These are phyloP conservation scores for Panagrolaimus sp. DNA, from an alignment of 1,140 invertebrate species.

Conservation along the genomic window DNA sequence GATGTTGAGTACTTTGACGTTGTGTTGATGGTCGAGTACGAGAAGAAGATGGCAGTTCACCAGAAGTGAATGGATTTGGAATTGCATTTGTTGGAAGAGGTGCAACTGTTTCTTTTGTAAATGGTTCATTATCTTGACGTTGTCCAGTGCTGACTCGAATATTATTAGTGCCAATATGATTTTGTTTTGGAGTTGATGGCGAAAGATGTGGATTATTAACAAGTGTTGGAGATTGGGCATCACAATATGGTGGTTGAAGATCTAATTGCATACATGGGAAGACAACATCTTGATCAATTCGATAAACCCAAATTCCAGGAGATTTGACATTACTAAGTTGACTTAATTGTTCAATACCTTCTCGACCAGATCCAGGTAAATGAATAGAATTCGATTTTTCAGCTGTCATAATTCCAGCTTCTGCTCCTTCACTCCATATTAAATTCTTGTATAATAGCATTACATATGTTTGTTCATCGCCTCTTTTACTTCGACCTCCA, in stretches of 20 bases:
- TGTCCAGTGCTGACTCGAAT: neutral
- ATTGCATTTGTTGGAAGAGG: neutral
- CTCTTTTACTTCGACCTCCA: constrained; percentile 33
- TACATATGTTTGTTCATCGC: constrained; percentile 42
- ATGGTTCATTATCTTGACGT: neutral
- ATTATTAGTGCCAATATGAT: neutral
- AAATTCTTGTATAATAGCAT: constrained; percentile 53
- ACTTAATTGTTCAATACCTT: constrained; percentile 49
- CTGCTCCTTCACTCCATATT: constrained; percentile 50
- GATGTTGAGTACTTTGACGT: constrained; percentile 21
- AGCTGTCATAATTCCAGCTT: constrained; percentile 49
- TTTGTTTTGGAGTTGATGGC: neutral
- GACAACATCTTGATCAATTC: constrained; percentile 41
- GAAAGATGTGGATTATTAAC: constrained; percentile 21
- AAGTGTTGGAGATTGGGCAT: constrained; percentile 46
- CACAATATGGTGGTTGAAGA: constrained; percentile 52
- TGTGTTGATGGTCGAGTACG: constrained; percentile 18
- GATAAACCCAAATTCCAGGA: constrained; percentile 55
- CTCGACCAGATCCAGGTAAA: constrained; percentile 56
- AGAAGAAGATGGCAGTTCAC: constrained; percentile 12
- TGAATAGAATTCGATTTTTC: constrained; percentile 51
- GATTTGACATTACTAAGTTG: constrained; percentile 50
- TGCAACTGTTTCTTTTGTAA: constrained; percentile 1
- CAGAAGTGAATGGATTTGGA: neutral
- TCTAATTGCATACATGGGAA: constrained; percentile 39